Evolutionary conservation across 2,113 vertebrate genomes (phyloP).

Genomic region (Choloepus hoffmanni): DNA sequence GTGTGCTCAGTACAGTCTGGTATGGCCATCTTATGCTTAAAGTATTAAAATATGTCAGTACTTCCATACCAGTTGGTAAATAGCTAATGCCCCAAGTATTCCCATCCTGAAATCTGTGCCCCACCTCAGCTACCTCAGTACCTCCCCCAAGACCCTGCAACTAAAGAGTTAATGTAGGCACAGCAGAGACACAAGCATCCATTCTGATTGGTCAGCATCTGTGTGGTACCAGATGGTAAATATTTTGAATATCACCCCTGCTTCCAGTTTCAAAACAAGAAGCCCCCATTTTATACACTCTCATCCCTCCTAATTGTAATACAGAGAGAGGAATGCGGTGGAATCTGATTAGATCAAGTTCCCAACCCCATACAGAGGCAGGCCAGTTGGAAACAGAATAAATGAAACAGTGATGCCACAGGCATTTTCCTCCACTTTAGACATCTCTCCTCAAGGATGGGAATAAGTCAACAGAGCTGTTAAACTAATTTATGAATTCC

Average conservation of each 20-base stretch:
- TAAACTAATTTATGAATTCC: not conserved
- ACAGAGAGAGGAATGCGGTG: not conserved
- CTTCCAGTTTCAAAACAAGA: conserved; percentile 30
- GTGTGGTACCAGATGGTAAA: not conserved
- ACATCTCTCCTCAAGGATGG: not conserved
- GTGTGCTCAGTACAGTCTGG: not conserved
- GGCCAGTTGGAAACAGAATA: not conserved
- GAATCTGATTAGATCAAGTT: not conserved
- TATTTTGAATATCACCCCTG: not conserved
- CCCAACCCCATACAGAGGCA: not conserved
- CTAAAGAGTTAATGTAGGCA: not conserved
- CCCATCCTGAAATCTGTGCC: not conserved
- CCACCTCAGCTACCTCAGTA: not conserved
- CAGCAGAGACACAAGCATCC: not conserved
- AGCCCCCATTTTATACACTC: not conserved
- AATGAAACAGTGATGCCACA: not conserved
- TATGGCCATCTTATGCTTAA: not conserved
- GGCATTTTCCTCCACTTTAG: not conserved
- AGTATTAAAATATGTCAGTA: not conserved
- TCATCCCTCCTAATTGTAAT: not conserved
- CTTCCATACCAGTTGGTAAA: not conserved
- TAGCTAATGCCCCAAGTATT: not conserved
- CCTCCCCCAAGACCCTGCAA: not conserved
- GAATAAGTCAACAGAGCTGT: not conserved
- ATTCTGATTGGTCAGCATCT: not conserved